Evolutionary conservation across 2,888 invertebrate species (phyloP).

Genomic region (Hirtodrosophila histrioides): DNA sequence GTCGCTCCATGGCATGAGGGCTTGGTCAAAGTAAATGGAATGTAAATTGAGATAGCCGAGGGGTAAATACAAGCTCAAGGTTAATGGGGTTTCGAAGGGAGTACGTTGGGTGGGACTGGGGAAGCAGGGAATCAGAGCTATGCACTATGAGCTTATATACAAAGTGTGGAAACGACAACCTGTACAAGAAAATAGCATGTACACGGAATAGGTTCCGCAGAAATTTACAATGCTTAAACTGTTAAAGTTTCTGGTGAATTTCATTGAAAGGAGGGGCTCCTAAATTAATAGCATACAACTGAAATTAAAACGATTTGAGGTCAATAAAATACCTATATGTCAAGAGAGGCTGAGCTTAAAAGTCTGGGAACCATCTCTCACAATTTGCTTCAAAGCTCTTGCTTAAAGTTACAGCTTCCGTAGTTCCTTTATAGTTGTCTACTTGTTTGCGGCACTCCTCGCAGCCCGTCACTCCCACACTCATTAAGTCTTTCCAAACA

Average conservation of each 20-base stretch:
- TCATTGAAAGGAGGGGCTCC: no score
- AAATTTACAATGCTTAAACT: no score
- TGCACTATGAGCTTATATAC: neutral
- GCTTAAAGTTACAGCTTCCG: neutral
- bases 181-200: no score
- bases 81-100: constrained; percentile 11
- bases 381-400: no score
- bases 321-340: no score
- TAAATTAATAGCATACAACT: no score
- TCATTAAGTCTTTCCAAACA: constrained; percentile 71
- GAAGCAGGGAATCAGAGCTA: neutral
- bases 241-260: no score
- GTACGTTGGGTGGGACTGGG: neutral
- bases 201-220: no score
- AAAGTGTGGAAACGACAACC: no score
- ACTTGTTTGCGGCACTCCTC: constrained; percentile 5
- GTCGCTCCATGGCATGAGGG: neutral
- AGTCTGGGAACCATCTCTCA: no score
- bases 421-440: constrained; percentile 11
- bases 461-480: constrained; percentile 31
- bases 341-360: no score
- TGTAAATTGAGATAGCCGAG: constrained; percentile 44
- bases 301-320: no score
- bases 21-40: constrained; percentile 47
- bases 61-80: constrained; percentile 26